Percentiles rank a stretch among this genome's conserved stretches.
Conservation (phyloP, 2,797 vertebrate genomes). For the Centropyge bicolor region DNA sequence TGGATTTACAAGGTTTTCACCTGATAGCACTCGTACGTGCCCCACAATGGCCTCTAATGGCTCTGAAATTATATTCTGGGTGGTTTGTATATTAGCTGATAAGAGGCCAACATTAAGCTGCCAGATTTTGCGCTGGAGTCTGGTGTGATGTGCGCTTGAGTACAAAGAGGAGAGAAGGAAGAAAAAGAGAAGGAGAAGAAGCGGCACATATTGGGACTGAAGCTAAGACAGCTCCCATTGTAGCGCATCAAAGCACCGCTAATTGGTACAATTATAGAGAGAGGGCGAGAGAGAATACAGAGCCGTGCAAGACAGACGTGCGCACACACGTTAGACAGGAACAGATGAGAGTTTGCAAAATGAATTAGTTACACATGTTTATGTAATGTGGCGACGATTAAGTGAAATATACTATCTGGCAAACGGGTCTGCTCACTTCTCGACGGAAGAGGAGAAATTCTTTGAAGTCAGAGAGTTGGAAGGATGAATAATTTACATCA, state of each 20-base stretch:
- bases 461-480: conserved; percentile 35
- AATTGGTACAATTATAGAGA: conserved; percentile 68
- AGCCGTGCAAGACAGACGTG: conserved; percentile 1
- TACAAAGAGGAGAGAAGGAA: conserved; percentile 24
- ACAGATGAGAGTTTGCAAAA: conserved; percentile 29
- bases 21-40: conserved; percentile 19
- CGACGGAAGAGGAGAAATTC: conserved; percentile 26
- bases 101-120: conserved; percentile 31
- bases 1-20: conserved; percentile 33
- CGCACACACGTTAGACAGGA: conserved; percentile 19
- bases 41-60: conserved; percentile 3
- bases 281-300: conserved; percentile 33
- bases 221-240: conserved; percentile 53
- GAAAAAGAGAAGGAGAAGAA: conserved; percentile 34
- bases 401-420: conserved; percentile 31
- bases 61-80: conserved; percentile 20
- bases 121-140: conserved; percentile 14
- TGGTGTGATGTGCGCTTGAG: conserved; percentile 1
- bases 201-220: conserved; percentile 39
- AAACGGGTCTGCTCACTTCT: conserved; percentile 23
- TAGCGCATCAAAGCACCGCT: conserved; percentile 52
- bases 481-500: conserved; percentile 68
- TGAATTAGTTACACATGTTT: conserved; percentile 37
- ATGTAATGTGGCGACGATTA: conserved; percentile 35
- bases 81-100: conserved; percentile 36